Evolutionary conservation across 2,113 vertebrate species (phyloP).

Genomic region (Stegostoma tigrinum): DNA sequence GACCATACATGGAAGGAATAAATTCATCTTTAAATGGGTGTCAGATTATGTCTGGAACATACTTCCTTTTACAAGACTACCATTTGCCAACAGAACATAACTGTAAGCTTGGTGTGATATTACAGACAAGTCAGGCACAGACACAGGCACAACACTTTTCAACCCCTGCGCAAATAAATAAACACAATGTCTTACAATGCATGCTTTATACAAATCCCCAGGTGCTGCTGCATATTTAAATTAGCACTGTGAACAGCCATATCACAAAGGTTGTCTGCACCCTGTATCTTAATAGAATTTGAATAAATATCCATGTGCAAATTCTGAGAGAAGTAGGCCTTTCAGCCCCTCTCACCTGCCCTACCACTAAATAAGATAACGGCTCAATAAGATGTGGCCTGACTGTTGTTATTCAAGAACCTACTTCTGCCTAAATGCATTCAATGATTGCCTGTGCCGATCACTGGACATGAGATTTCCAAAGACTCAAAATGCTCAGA

Average conservation of each 20-base stretch:
- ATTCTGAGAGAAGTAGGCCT: neutral
- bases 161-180: neutral
- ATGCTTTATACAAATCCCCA: neutral
- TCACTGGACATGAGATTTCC: neutral
- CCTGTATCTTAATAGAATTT: neutral
- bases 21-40: neutral
- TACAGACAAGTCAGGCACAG: neutral
- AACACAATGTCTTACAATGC: neutral
- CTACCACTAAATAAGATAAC: neutral
- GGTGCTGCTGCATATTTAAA: neutral
- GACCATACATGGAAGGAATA: neutral
- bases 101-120: neutral
- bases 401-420: too few species aligned
- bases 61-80: neutral
- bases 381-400: neutral
- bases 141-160: neutral
- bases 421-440: too few species aligned
- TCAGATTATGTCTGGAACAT: neutral
- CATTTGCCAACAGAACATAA: neutral
- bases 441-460: too few species aligned
- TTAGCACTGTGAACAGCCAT: neutral
- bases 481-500: neutral
- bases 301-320: too few species aligned
- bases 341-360: neutral
- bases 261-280: neutral